These are phyloP conservation scores for Helicoverpa armigera DNA, from an alignment of 1,140 invertebrate species.

Conservation along the genomic window DNA sequence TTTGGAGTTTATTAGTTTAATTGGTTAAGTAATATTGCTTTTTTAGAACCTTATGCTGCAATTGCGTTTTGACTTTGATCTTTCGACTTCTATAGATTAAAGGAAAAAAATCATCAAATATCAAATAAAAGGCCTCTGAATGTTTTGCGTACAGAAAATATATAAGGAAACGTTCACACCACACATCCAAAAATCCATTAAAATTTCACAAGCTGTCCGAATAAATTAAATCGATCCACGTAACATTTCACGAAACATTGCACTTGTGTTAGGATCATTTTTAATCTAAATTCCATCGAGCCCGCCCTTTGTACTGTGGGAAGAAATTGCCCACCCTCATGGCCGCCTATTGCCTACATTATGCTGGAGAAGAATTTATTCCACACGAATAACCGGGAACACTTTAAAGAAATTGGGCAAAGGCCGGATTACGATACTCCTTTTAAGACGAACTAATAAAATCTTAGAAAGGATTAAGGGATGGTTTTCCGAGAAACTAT, in stretches of 20 bases:
- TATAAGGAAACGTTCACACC: background rate
- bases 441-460: constrained; percentile 50
- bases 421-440: background rate
- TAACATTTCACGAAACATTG: constrained; percentile 74
- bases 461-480: constrained; percentile 23
- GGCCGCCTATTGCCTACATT: constrained; percentile 58
- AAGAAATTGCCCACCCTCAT: constrained; percentile 68
- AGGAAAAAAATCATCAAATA: too few relatives aligned
- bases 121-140: too few relatives aligned
- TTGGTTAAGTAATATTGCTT: too few relatives aligned
- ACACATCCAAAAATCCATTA: constrained; percentile 23
- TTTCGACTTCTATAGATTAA: too few relatives aligned
- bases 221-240: constrained; percentile 69
- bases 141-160: too few relatives aligned
- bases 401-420: constrained; percentile 60
- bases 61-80: too few relatives aligned
- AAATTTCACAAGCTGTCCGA: constrained; percentile 22
- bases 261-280: constrained; percentile 76
- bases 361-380: constrained; percentile 71
- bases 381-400: constrained; percentile 59
- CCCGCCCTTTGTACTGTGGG: constrained; percentile 68
- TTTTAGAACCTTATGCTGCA: too few relatives aligned
- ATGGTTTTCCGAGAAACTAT: constrained; percentile 27
- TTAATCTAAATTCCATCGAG: constrained; percentile 82
- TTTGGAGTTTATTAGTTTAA: too few relatives aligned